phyloP scores from a whole-genome alignment of 2,888 invertebrate genomes.

The Gryllus longicercus region DNA sequence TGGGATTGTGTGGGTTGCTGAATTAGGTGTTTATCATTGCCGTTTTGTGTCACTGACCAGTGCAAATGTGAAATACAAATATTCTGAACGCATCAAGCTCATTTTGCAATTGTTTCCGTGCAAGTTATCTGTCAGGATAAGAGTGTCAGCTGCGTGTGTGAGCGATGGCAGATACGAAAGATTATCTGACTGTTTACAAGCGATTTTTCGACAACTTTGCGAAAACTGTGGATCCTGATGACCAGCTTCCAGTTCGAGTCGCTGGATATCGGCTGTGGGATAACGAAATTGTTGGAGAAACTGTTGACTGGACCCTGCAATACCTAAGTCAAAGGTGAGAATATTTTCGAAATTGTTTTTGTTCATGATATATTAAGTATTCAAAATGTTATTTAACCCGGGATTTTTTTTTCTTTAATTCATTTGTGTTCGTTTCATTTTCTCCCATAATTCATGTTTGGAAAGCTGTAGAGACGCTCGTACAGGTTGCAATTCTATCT shows the following conservation, averaged over 20 bases:
- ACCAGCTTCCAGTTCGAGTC: conserved; percentile 70
- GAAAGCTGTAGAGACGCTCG: no score
- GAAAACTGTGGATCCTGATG: conserved; percentile 63
- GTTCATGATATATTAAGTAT: no score
- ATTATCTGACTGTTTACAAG: conserved; percentile 66
- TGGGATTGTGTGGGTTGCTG: not conserved
- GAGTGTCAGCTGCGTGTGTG: conserved; percentile 20
- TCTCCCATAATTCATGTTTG: no score
- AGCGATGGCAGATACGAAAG: conserved; percentile 52
- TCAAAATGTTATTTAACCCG: no score
- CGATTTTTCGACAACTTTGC: conserved; percentile 71
- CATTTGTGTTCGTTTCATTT: no score
- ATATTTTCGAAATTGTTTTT: no score
- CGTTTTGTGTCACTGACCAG: not conserved
- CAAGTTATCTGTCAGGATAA: not conserved
- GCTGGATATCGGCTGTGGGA: conserved; percentile 66
- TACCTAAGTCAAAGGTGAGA: conserved; percentile 74
- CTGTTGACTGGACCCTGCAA: conserved; percentile 71
- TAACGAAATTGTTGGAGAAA: conserved; percentile 68
- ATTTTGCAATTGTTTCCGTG: not conserved
- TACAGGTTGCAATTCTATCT: no score
- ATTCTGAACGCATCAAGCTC: not conserved
- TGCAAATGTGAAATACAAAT: not conserved
- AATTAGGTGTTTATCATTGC: not conserved
- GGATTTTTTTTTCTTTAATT: no score